Base-by-base conservation (phyloP, 2,113 vertebrate genomes). In the Ameiurus melas region DNA sequence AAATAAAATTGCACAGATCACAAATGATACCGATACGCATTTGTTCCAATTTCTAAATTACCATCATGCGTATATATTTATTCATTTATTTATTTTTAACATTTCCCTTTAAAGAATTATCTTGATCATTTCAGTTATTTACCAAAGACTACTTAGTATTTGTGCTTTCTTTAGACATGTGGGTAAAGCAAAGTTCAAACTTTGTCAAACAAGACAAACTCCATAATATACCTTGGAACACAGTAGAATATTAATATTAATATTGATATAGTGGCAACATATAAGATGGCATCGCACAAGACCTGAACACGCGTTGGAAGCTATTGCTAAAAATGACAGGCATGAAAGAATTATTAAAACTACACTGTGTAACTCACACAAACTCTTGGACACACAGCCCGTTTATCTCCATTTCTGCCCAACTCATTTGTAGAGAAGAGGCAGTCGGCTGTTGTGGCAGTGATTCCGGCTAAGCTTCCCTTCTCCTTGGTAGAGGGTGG, bases 371-470 rank as follows among this genome's bases (percentile, higher is more conserved):
- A 58, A 85, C 39, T 55, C 57, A 86, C 85, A 58, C 30, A 36
- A 80, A 25, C 60, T 64, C 13, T 60, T 55, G 13, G 9, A 53
- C n/a, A 66, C 60, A 55, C 43, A 71, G 58, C 27, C 10, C 12
- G 51, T 58, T 71, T 19, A 55, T 57, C 13, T 73, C 20, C 57
- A 68, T 27, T 78, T 25, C 83, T 57, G 87, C 47, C 47, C 0
- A 20, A 51, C 43, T 97, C 95, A 97, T 91, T 98, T 98, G 87
- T 98, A 98, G 73, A 98, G 97, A 87, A 98, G 95, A 20, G 98
- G 97, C 88, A 98, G 96, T 25, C 97, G 96, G 94, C 97, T 98
- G 90, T 97, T 97, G 85, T 98, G 97, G 93, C 97, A 98, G 94
- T 97, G 97, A 93, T 96, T 97, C 83, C 96, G 96, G 70, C 94